Evolutionary conservation across 2,113 vertebrate genomes (phyloP).

Genomic region (Sylvietta virens): DNA sequence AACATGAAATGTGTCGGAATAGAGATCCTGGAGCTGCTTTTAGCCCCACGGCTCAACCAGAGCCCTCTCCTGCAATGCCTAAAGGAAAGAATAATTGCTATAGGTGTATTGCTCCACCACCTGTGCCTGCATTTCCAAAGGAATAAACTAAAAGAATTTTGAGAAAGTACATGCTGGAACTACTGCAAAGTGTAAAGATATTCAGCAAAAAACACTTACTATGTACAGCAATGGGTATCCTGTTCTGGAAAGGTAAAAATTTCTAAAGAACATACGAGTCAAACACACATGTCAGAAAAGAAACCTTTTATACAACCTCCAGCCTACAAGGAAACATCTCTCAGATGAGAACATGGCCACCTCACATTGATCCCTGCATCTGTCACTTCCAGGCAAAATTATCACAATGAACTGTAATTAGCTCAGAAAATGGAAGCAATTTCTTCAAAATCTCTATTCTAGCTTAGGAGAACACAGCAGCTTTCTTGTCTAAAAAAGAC

Average conservation of each 20-base stretch:
- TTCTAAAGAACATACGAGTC: neutral
- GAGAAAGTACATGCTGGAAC: neutral
- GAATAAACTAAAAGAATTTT: neutral
- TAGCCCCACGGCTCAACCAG: neutral
- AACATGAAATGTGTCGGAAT: neutral
- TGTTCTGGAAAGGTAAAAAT: neutral
- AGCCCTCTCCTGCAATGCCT: neutral
- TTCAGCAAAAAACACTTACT: neutral
- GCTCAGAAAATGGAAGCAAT: slow-evolving; percentile 14
- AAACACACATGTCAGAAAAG: neutral
- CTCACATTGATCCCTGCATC: neutral
- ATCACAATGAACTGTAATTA: neutral
- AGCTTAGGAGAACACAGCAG: neutral
- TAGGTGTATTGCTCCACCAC: neutral
- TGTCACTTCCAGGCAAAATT: slow-evolving; percentile 6
- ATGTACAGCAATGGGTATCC: neutral
- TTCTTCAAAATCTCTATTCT: neutral
- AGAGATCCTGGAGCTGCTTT: neutral
- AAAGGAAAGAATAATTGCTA: neutral
- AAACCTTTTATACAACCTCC: neutral
- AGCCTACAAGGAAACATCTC: neutral
- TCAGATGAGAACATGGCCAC: neutral
- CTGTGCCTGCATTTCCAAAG: neutral
- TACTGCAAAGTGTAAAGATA: neutral
- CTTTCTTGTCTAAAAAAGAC: neutral